Evolutionary conservation across 1,140 invertebrate species (phyloP).

Genomic region (Adoxophyes honmai): DNA sequence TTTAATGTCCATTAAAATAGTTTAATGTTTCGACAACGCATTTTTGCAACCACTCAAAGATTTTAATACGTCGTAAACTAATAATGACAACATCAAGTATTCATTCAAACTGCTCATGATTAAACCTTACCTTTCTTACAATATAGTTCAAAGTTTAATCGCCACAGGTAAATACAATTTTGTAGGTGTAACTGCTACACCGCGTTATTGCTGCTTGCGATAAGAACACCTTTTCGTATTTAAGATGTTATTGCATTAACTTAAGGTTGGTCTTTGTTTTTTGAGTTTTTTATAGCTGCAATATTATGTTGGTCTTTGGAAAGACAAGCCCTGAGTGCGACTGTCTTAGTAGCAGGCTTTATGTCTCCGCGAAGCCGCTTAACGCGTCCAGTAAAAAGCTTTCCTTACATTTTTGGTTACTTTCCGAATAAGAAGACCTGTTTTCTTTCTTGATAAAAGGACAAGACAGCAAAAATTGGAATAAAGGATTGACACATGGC

Average conservation of each 20-base stretch:
- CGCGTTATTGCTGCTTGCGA: slow-evolving; percentile 21
- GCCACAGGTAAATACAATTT: slow-evolving; percentile 19
- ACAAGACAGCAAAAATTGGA: no score
- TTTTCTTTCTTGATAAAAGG: not conserved
- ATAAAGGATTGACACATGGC: no score
- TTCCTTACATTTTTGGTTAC: slow-evolving; percentile 46
- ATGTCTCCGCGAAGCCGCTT: slow-evolving; percentile 59
- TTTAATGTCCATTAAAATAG: slow-evolving; percentile 16
- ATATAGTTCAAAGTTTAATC: slow-evolving; percentile 32
- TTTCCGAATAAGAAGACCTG: slow-evolving; percentile 18
- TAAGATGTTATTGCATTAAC: slow-evolving; percentile 14
- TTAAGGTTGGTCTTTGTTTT: slow-evolving; percentile 24
- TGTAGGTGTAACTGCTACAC: slow-evolving; percentile 25
- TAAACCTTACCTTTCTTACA: slow-evolving; percentile 13
- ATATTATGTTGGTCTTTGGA: slow-evolving; percentile 23
- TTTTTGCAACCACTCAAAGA: slow-evolving; percentile 38
- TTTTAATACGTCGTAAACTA: slow-evolving; percentile 59
- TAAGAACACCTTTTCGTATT: slow-evolving; percentile 4
- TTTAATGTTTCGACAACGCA: slow-evolving; percentile 27
- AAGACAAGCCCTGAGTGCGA: slow-evolving; percentile 53
- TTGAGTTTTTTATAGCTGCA: slow-evolving; percentile 5
- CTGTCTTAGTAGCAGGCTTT: slow-evolving; percentile 58
- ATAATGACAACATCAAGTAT: slow-evolving; percentile 25
- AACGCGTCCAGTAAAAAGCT: slow-evolving; percentile 62
- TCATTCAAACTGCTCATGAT: not conserved